Conservation (phyloP, 2,888 invertebrate species). For the Platycheirus rosarum region DNA sequence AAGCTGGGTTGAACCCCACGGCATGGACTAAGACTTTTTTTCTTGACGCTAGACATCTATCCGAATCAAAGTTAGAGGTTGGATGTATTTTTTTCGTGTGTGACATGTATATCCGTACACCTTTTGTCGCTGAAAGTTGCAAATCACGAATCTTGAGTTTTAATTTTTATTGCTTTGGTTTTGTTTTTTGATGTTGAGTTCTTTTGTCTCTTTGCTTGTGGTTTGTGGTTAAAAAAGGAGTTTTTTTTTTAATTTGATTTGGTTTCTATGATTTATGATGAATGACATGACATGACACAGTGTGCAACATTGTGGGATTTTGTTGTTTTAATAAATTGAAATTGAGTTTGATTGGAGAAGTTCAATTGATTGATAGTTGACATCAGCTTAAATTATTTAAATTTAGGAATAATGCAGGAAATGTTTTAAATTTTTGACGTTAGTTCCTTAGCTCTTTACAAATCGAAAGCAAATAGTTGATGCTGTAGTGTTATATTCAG, state of each 20-base stretch:
- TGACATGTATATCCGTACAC: conserved; percentile 8
- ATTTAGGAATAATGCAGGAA: too few species aligned
- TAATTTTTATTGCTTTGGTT: conserved; percentile 18
- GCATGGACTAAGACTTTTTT: neutral
- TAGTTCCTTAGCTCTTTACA: too few species aligned
- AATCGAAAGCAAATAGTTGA: too few species aligned
- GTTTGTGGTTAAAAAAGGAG: neutral
- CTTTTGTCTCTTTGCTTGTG: conserved; percentile 1
- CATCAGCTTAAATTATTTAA: too few species aligned
- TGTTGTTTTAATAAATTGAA: conserved; percentile 15
- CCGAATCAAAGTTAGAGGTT: conserved; percentile 27
- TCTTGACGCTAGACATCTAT: conserved; percentile 20
- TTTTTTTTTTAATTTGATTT: conserved; percentile 45
- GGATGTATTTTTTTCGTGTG: conserved; percentile 1
- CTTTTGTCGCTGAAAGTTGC: conserved; percentile 38
- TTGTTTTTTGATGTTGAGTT: conserved; percentile 6
- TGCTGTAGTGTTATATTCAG: too few species aligned
- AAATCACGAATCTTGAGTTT: conserved; percentile 57
- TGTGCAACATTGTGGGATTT: conserved; percentile 48
- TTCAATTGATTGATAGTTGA: conserved; percentile 53
- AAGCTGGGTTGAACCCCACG: neutral
- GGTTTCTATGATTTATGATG: conserved; percentile 55
- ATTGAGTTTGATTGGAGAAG: conserved; percentile 51
- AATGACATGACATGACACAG: conserved; percentile 33
- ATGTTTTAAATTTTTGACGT: too few species aligned